Percentiles rank a stretch among this genome's conserved stretches.
Evolutionary conservation across 2,888 invertebrate species (phyloP).

Genomic region (Papilio demoleus): DNA sequence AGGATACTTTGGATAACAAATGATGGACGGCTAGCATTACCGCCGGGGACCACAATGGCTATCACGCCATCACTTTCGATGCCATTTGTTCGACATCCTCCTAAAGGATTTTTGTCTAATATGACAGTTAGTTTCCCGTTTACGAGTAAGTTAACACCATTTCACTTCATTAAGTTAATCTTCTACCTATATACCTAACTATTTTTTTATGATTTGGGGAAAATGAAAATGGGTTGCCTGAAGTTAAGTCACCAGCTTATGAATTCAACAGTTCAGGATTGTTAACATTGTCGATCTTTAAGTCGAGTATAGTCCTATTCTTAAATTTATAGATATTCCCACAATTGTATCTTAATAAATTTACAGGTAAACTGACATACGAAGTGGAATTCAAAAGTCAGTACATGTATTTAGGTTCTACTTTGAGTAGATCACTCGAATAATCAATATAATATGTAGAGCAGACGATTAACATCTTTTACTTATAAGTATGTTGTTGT

Average conservation of each 20-base stretch:
- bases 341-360: conserved; percentile 40
- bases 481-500: background rate
- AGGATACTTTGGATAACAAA: conserved; percentile 93
- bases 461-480: conserved; percentile 6
- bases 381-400: conserved; percentile 67
- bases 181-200: background rate
- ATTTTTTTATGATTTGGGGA: background rate
- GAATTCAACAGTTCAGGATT: background rate
- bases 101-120: conserved; percentile 93
- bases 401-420: conserved; percentile 57
- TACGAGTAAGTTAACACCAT: conserved; percentile 87
- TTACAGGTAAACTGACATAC: conserved; percentile 71
- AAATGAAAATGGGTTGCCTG: background rate
- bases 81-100: conserved; percentile 93
- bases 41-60: conserved; percentile 91
- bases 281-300: background rate
- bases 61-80: conserved; percentile 91
- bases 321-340: background rate
- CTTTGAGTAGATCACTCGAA: conserved; percentile 48
- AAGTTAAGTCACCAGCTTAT: background rate
- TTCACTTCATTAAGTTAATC: background rate
- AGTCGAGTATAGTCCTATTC: background rate
- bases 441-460: conserved; percentile 32
- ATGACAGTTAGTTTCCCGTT: conserved; percentile 92
- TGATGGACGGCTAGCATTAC: conserved; percentile 91